phyloP scores from a whole-genome alignment of 1,140 invertebrate genomes.

The Trichogramma pretiosum region DNA sequence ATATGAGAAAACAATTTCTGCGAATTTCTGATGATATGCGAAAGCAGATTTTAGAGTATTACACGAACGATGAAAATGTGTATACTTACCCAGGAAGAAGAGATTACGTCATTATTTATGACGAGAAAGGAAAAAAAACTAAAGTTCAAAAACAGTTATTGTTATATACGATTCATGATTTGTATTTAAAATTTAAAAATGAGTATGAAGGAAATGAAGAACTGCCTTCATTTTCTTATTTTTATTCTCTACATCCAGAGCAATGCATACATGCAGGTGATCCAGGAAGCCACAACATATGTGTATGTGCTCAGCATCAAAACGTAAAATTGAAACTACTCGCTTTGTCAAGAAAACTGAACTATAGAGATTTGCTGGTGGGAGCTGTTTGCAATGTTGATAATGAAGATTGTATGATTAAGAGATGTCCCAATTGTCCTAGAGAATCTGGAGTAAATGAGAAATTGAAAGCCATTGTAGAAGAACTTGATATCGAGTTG shows the following conservation, averaged over 20 bases:
- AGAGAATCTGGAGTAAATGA: background rate
- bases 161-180: too few species aligned
- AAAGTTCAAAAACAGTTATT: background rate
- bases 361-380: background rate
- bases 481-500: too few species aligned
- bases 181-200: background rate
- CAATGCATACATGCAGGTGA: background rate
- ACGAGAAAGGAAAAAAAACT: background rate
- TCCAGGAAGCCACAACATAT: background rate
- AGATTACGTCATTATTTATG: background rate
- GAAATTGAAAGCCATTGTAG: background rate
- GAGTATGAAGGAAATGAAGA: background rate
- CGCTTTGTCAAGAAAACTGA: background rate
- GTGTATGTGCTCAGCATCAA: background rate
- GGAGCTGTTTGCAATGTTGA: background rate
- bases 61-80: background rate
- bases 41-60: background rate
- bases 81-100: background rate
- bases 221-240: background rate
- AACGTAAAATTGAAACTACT: background rate
- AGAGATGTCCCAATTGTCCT: background rate
- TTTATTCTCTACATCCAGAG: background rate
- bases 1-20: background rate
- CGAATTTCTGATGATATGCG: background rate
- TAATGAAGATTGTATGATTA: background rate